Percentiles rank a stretch among this genome's conserved stretches.
These are phyloP conservation scores for Himalopsyche japonica DNA, from an alignment of 2,888 invertebrate species.

Conservation along the genomic window DNA sequence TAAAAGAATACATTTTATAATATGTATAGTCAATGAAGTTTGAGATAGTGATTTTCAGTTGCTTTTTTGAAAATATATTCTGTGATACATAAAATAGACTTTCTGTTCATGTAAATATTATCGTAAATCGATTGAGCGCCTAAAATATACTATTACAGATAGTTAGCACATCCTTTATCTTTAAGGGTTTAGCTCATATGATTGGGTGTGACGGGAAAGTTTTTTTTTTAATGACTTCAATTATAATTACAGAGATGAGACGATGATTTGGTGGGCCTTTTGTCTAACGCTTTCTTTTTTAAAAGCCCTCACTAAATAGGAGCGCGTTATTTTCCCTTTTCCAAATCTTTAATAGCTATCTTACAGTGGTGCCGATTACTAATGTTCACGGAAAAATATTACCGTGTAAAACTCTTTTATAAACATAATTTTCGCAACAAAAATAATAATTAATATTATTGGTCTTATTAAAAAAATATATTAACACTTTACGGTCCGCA, in stretches of 20 bases:
- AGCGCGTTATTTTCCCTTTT: constrained; percentile 20
- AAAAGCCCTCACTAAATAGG: constrained; percentile 16
- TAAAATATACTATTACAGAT: too few species aligned
- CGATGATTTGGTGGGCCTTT: constrained; percentile 33
- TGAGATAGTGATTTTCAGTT: too few species aligned
- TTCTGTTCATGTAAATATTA: too few species aligned
- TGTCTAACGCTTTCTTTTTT: constrained; percentile 18
- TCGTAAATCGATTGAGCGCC: too few species aligned
- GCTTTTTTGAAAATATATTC: too few species aligned
- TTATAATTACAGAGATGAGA: constrained; percentile 38
- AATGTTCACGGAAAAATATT: too few species aligned
- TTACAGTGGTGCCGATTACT: not conserved
- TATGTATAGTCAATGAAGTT: too few species aligned
- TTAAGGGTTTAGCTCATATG: not conserved
- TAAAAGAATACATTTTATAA: too few species aligned
- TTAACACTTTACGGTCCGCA: too few species aligned
- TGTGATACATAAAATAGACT: too few species aligned
- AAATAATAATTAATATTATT: too few species aligned
- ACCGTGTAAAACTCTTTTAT: not conserved
- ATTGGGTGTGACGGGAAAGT: not conserved
- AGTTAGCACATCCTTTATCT: not conserved
- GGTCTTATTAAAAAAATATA: too few species aligned
- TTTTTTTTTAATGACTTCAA: constrained; percentile 36
- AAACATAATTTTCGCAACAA: not conserved
- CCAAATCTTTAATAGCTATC: not conserved